A percentile compares a stretch with the other conserved stretches of the same genome.
These are phyloP conservation scores for Agapornis canus DNA, from an alignment of 2,797 vertebrate species.

Conservation along the genomic window DNA sequence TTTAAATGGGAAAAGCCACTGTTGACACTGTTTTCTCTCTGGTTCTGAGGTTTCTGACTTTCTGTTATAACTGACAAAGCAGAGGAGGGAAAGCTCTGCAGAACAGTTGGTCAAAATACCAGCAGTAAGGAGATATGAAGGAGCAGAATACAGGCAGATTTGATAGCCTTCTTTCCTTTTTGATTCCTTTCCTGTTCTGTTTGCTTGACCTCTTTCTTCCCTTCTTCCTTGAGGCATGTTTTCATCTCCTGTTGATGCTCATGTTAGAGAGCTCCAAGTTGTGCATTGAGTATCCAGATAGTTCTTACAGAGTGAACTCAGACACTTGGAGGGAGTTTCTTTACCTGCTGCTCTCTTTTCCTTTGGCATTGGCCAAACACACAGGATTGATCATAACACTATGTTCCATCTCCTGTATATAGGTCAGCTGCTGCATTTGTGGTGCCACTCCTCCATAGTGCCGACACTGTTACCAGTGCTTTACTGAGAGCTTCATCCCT, in stretches of 20 bases:
- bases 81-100: neutral
- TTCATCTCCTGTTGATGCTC: neutral
- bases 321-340: neutral
- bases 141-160: neutral
- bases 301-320: neutral
- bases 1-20: neutral
- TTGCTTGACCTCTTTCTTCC: neutral
- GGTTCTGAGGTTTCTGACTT: neutral
- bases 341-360: neutral
- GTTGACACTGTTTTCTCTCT: neutral
- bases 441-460: neutral
- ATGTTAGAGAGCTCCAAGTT: neutral
- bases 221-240: neutral
- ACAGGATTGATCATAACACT: neutral
- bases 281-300: rapidly evolving
- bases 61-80: neutral
- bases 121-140: neutral
- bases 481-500: neutral
- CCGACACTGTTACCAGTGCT: neutral
- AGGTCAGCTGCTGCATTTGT: neutral
- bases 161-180: neutral
- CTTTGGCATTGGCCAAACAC: neutral
- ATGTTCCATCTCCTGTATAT: neutral
- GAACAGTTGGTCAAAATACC: neutral
- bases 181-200: neutral